Evolutionary conservation across 2,888 invertebrate genomes (phyloP), one percentile per base, ranked within the genome.

Genomic region (Thyatira batis): DNA sequence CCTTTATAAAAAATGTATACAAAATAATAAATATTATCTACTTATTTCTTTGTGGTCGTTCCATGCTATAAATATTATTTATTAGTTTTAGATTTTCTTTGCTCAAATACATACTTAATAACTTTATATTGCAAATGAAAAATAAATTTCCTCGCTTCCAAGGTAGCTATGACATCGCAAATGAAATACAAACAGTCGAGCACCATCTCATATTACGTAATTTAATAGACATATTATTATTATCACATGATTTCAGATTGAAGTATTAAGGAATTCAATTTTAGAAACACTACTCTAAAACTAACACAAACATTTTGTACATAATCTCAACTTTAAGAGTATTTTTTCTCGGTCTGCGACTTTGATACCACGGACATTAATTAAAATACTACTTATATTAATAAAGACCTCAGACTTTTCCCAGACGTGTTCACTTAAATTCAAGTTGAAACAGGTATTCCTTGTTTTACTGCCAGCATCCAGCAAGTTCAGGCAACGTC

Each of bases 171-270:
- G 57, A 60, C 61, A 59, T 65, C 63, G 68, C 60, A 76, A 73
- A 80, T 78, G 69, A 68, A 78, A 77, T 54, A 56, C 69, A 80
- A 80, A 78, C 74, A 80, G 57, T 49, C 17, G 6, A 39, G 39
- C 13, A 17, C 13, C 4, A 5, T 17, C 39, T 17, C 39, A 39
- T 17, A 39, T 39, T 17, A 17, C 58, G 48, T 57, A 51, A 53
- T 51, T 53, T 56, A 23, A 23, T 4, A 23, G 23, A 23, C 23
- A 23, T 48, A 49, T n/a, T 56, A 48, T 52, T 48, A 49, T n/a
- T 56, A 48, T 52, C 50, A 48, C 33, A 39, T 39, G 6, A 39
- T 33, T 9, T 33, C 13, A 13, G 0, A 3, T 8, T 0, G 4
- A 13, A 13, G 13, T 33, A 6, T n/a, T n/a, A n/a, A n/a, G n/a